phyloP scores from a whole-genome alignment of 2,888 invertebrate genomes.

The Apamea sordens region DNA sequence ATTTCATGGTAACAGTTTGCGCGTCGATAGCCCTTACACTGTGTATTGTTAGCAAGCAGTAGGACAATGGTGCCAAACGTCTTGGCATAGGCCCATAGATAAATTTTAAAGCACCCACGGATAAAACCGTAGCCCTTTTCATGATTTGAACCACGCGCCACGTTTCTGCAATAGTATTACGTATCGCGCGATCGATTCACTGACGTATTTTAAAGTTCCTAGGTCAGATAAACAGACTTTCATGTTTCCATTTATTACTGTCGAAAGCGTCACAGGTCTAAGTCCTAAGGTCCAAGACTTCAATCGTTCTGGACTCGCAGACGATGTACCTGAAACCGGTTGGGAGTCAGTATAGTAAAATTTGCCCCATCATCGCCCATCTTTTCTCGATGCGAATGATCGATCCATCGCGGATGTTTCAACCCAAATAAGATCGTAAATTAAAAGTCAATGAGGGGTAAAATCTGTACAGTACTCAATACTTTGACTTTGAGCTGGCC shows the following conservation, averaged over 20 bases:
- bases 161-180: not conserved
- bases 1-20: no score
- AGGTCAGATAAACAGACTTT: slow-evolving; percentile 56
- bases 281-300: not conserved
- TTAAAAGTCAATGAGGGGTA: not conserved
- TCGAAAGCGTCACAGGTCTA: slow-evolving; percentile 13
- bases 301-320: not conserved
- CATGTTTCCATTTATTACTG: slow-evolving; percentile 6
- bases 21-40: no score
- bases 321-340: not conserved
- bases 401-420: not conserved
- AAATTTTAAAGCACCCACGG: not conserved
- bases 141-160: not conserved
- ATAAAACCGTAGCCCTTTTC: no score
- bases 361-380: not conserved
- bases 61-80: no score
- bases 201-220: slow-evolving; percentile 55
- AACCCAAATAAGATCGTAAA: not conserved
- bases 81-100: no score
- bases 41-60: no score
- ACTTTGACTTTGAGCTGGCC: not conserved
- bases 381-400: no score
- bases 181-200: slow-evolving; percentile 13
- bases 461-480: not conserved
- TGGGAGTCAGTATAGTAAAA: not conserved